Evolutionary conservation across 2,113 vertebrate genomes (phyloP), one percentile per base, ranked within the genome.

Genomic region (Crotalus tigris): DNA sequence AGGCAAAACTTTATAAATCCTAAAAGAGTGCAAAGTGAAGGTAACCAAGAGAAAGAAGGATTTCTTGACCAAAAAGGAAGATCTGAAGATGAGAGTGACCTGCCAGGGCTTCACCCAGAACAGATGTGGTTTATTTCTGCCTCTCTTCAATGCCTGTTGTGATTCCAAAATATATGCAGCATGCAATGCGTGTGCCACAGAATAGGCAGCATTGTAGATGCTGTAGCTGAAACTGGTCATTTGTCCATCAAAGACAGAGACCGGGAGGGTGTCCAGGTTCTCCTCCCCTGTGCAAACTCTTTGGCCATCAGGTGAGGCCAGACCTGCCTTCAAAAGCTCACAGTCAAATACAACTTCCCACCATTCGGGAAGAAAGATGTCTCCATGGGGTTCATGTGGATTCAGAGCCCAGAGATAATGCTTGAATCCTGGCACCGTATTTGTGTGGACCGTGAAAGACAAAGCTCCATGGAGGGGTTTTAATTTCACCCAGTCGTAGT

Each of bases 401-500:
- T 88, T 92, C 6, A 93, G 29, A 53, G 59, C 26, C 46, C 19
- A 17, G 9, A 95, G 61, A 64, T 94, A 94, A 21, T 24, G 1
- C 1, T 7, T 33, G 75, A 95, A 93, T 86, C 59, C 85, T 4
- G 91, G 90, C 8, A 93, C 88, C 0, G 54, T 46, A 0, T 9
- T 57, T 7, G 94, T 92, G 10, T 57, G 64, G 15, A 85, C 13
- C 0, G 33, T 85, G 3, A 91, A 49, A 23, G 75, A 91, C 53
- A 85, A 46, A 26, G 75, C 24, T 0, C 90, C 90, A 29, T 91
- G 90, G 75, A 91, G 46, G 4, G 33, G 0, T 21, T 53, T 12
- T 0, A 87, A 5, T 13, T 64, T 2, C 4, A 17, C 1, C 12
- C 19, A 1, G 0, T 11, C 5, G 33, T 7, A 10, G 13, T 23